Base-by-base conservation (phyloP, 2,888 invertebrate species). In the Steinernema carpocapsae region DNA sequence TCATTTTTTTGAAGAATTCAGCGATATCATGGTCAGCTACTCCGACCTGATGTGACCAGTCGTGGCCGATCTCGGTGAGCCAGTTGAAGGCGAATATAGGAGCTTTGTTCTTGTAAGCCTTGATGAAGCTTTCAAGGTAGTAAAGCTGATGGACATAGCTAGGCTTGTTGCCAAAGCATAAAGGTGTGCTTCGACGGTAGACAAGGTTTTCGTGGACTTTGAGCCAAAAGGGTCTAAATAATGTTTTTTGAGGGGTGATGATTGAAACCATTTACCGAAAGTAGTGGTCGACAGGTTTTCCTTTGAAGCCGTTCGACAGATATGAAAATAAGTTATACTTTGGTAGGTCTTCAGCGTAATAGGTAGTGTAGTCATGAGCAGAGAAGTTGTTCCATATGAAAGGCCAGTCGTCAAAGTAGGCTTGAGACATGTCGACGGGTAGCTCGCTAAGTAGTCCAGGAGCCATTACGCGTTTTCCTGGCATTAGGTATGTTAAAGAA, bases 261-360 rank as follows among this genome's bases (percentile, higher is more conserved):
- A 72, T 19, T 6, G 37, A 32, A 6, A 17, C 17, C 85, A 73
- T 43, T 6, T 78, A 81, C 81, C 83, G 46, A 75, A 88, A 87
- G 74, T 89, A 89, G 78, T 88, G 87, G 74, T 89, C 88, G 0
- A 88, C 83, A 0, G 89, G 89, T 3, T 87, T 85, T 2, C 81
- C 76, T 51, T 80, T 78, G 77, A 89, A 89, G 0, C 89, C 88
- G 29, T 85, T 85, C 71, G 88, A 86, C 14, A 85, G 76, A 77
- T 88, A 89, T 59, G 86, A 88, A 82, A 89, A 89, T 22, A 88
- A 85, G 72, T 88, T 87, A 72, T 87, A 88, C 45, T 83, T 82
- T 0, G 88, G 88, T 19, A 87, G 87, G 76, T 89, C 89, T 79
- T 89, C 89, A 0, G 88, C 88, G 70, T 88, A 88, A 56, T 87